Evolutionary conservation across 2,113 vertebrate species (phyloP).

Genomic region (Pteruthius melanotis): DNA sequence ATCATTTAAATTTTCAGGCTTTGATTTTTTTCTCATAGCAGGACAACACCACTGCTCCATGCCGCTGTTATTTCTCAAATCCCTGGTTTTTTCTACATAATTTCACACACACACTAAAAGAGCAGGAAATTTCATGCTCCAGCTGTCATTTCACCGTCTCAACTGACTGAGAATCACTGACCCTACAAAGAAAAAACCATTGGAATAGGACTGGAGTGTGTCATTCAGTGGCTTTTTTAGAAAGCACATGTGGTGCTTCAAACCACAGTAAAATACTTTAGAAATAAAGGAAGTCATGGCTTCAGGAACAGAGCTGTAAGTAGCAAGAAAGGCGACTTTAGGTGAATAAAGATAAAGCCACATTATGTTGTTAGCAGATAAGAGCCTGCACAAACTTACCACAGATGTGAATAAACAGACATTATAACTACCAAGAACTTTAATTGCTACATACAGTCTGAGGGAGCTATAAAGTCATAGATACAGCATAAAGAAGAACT

Average conservation of each 20-base stretch:
- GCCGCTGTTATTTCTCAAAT: not conserved
- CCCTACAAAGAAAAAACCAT: not conserved
- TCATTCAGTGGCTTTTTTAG: not conserved
- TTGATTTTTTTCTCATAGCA: not conserved
- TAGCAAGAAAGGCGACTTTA: not conserved
- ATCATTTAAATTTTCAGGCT: not conserved
- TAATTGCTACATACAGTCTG: not conserved
- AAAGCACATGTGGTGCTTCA: not conserved
- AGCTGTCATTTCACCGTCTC: not conserved
- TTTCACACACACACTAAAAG: not conserved
- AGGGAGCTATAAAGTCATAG: not conserved
- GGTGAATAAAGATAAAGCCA: not conserved
- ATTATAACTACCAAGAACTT: not conserved
- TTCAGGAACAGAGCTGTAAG: not conserved
- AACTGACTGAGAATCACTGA: not conserved
- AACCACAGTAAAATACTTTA: not conserved
- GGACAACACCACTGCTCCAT: not conserved
- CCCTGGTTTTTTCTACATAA: not conserved
- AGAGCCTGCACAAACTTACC: not conserved
- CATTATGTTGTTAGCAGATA: not conserved
- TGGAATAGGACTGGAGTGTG: not conserved
- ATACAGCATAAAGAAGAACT: not conserved
- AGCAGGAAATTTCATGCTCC: not conserved
- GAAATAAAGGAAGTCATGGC: not conserved
- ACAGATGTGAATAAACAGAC: not conserved